These are phyloP conservation scores for Alectoris magna DNA, from an alignment of 2,797 vertebrate species.

Conservation along the genomic window DNA sequence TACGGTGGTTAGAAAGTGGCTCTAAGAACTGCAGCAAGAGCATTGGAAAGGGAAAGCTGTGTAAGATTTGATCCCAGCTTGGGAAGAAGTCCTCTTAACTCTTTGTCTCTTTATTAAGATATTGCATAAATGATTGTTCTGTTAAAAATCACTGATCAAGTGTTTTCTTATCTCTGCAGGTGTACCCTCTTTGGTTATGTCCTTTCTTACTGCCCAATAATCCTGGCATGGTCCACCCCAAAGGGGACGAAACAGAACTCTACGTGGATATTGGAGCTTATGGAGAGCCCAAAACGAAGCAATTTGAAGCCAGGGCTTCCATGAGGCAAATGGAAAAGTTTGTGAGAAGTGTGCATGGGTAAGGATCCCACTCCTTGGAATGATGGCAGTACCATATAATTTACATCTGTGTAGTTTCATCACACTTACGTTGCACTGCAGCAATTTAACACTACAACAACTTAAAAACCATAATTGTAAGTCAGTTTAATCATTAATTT, in stretches of 20 bases:
- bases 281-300: slow-evolving; percentile 91
- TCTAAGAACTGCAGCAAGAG: background rate
- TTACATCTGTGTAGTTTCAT: background rate
- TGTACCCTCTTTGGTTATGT: slow-evolving; percentile 97
- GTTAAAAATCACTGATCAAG: background rate
- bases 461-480: background rate
- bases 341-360: slow-evolving; percentile 94
- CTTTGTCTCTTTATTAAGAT: background rate
- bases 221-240: slow-evolving; percentile 96
- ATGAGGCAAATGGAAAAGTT: slow-evolving; percentile 95
- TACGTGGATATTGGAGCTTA: slow-evolving; percentile 97
- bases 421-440: background rate
- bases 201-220: slow-evolving; percentile 91
- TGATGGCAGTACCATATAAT: background rate
- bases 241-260: slow-evolving; percentile 89
- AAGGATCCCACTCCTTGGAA: slow-evolving; percentile 56
- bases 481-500: background rate
- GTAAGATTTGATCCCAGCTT: background rate
- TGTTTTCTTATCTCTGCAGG: slow-evolving; percentile 77
- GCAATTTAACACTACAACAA: background rate
- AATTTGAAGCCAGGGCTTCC: slow-evolving; percentile 92
- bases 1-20: background rate
- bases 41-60: background rate
- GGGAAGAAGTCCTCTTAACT: background rate
- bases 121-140: background rate